Percentiles rank a stretch among this genome's conserved stretches.
Conservation (phyloP, 2,113 vertebrate species). For the Dromiciops gliroides region DNA sequence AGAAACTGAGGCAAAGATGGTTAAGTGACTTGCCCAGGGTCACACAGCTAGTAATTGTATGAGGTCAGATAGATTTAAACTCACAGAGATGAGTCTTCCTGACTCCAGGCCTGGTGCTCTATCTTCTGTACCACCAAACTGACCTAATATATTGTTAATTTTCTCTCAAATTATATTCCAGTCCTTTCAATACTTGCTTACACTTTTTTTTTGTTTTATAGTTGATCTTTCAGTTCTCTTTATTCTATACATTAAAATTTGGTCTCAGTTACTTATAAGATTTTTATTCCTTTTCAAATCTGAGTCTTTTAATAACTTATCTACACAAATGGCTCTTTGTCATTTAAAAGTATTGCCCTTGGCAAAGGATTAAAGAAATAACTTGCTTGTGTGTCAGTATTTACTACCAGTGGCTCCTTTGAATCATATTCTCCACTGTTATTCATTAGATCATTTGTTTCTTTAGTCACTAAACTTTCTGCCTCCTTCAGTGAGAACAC, state of each 20-base stretch:
- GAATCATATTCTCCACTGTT: conserved; percentile 55
- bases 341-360: conserved; percentile 50
- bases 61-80: neutral
- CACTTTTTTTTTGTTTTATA: conserved; percentile 21
- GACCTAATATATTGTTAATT: neutral
- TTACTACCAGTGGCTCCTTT: conserved; percentile 34
- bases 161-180: neutral
- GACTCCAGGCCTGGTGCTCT: neutral
- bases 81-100: neutral
- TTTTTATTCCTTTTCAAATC: conserved; percentile 48
- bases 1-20: neutral
- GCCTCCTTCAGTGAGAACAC: neutral
- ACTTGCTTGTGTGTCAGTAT: conserved; percentile 19
- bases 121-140: neutral
- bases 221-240: conserved; percentile 1
- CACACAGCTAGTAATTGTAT: neutral
- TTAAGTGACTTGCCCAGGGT: neutral
- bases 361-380: conserved; percentile 53
- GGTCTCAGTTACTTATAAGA: neutral
- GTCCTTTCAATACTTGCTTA: conserved; percentile 19
- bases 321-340: conserved; percentile 45
- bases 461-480: conserved; percentile 53
- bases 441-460: conserved; percentile 57
- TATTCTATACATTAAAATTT: conserved; percentile 17
- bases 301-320: conserved; percentile 28